Conservation (phyloP, 2,113 vertebrate species). For the Anoplopoma fimbria region DNA sequence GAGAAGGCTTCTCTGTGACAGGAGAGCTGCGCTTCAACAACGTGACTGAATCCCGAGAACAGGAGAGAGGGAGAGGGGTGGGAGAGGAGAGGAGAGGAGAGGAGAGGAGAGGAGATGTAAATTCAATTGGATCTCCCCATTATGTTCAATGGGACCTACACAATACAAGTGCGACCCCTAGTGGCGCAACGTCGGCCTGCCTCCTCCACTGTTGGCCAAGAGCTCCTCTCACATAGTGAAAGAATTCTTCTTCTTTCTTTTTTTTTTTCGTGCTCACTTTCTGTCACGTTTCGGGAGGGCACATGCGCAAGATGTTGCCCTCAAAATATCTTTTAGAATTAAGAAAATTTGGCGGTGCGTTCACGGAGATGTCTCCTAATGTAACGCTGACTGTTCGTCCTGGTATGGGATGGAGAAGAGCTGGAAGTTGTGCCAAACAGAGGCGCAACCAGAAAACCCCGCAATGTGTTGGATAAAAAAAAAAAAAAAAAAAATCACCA, state of each 20-base stretch:
- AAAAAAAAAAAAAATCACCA: no score
- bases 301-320: background rate
- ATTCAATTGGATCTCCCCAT: conserved; percentile 79
- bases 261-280: conserved; percentile 78
- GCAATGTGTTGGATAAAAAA: conserved; percentile 36
- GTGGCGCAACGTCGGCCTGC: conserved; percentile 40
- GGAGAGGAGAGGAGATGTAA: conserved; percentile 61
- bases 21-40: conserved; percentile 75
- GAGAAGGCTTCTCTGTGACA: conserved; percentile 41
- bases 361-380: background rate
- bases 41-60: conserved; percentile 77
- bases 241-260: background rate
- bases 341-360: background rate
- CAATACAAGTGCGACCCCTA: conserved; percentile 85
- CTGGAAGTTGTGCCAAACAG: conserved; percentile 69
- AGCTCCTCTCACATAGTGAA: conserved; percentile 44
- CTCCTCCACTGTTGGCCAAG: conserved; percentile 40
- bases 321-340: background rate
- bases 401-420: conserved; percentile 58
- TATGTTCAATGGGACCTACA: conserved; percentile 62
- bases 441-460: conserved; percentile 9
- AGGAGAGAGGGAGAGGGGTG: conserved; percentile 49
- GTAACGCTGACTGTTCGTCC: conserved; percentile 16
- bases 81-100: conserved; percentile 67
- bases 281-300: background rate